Evolutionary conservation across 2,797 vertebrate species (phyloP).

Genomic region (Percopsis omiscomaycus): DNA sequence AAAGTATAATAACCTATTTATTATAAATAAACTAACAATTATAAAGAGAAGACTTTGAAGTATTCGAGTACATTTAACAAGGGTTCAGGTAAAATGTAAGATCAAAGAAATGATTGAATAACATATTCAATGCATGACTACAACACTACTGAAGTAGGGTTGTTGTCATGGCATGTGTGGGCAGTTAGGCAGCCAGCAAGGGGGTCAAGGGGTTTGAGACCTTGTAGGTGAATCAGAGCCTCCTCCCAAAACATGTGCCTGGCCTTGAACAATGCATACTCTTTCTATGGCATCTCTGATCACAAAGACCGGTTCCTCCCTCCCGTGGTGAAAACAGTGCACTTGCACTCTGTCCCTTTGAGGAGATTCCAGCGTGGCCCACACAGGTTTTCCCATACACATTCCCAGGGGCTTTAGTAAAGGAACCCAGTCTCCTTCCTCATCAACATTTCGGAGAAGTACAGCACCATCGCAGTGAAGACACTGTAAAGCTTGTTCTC

Average conservation of each 20-base stretch:
- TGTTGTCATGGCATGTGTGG: conserved; percentile 41
- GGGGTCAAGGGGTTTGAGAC: conserved; percentile 44
- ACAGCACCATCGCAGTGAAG: conserved; percentile 47
- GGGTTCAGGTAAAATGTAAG: not conserved
- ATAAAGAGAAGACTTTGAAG: no score
- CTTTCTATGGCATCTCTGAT: conserved; percentile 56
- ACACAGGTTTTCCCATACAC: conserved; percentile 65
- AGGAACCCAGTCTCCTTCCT: conserved; percentile 67
- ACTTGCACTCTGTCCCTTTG: conserved; percentile 59
- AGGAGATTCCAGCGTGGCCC: conserved; percentile 71
- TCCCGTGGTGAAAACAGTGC: conserved; percentile 55
- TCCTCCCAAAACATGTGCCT: conserved; percentile 39
- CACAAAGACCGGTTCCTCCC: conserved; percentile 64
- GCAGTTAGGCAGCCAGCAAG: conserved; percentile 28
- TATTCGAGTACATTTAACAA: no score
- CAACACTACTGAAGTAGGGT: not conserved
- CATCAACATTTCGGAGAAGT: conserved; percentile 52
- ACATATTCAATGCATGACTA: not conserved
- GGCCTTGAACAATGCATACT: conserved; percentile 62
- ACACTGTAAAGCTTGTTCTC: conserved; percentile 50
- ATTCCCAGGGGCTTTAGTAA: conserved; percentile 59
- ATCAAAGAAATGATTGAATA: not conserved
- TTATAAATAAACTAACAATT: no score
- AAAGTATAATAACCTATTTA: no score
- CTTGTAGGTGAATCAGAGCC: conserved; percentile 64